These are phyloP conservation scores for Malthinus flaveolus DNA, from an alignment of 2,888 invertebrate genomes.

Conservation along the genomic window DNA sequence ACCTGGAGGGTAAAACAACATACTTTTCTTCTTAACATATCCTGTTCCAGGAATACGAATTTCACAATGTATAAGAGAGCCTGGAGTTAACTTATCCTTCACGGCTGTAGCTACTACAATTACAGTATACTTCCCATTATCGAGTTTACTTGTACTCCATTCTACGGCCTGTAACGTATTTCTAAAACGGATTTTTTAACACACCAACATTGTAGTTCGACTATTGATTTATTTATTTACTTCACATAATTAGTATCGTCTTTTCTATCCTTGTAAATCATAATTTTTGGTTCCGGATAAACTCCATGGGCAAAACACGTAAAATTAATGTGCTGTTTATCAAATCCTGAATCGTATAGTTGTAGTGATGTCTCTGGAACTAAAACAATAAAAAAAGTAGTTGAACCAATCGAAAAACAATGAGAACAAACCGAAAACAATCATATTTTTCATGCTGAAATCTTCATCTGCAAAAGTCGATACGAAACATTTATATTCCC, in stretches of 20 bases:
- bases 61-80: conserved; percentile 51
- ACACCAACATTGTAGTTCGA: not conserved
- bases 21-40: conserved; percentile 50
- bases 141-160: conserved; percentile 48
- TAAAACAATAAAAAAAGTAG: conserved; percentile 33
- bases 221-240: not conserved
- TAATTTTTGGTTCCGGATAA: conserved; percentile 52
- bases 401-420: not conserved
- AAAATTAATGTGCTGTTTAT: conserved; percentile 52
- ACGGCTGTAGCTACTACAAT: conserved; percentile 45
- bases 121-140: conserved; percentile 45
- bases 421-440: conserved; percentile 64
- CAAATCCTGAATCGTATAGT: conserved; percentile 40
- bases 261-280: conserved; percentile 47
- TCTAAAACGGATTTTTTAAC: conserved; percentile 7
- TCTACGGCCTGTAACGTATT: conserved; percentile 44
- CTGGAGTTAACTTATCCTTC: conserved; percentile 42
- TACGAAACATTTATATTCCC: conserved; percentile 74
- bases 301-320: conserved; percentile 54
- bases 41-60: conserved; percentile 52
- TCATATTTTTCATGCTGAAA: conserved; percentile 65
- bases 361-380: conserved; percentile 49
- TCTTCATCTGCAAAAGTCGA: conserved; percentile 72
- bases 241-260: conserved; percentile 34
- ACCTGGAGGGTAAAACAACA: conserved; percentile 50